phyloP scores from a whole-genome alignment of 1,140 invertebrate genomes.

The Sycobia sp. region DNA sequence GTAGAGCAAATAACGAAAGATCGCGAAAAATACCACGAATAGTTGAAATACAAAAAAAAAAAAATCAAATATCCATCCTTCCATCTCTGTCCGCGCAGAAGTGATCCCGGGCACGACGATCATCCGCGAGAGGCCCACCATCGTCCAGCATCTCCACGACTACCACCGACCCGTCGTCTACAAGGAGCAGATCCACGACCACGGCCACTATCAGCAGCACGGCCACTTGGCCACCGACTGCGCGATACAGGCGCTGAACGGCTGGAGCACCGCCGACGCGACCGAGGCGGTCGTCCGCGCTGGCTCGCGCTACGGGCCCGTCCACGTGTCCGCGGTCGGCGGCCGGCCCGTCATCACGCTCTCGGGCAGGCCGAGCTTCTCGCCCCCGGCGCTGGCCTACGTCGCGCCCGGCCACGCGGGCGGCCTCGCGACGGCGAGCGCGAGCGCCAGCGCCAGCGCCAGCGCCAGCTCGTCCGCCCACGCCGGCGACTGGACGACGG shows the following conservation, averaged over 20 bases:
- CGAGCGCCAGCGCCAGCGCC: not conserved
- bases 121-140: not conserved
- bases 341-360: conserved; percentile 29
- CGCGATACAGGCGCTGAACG: too few relatives aligned
- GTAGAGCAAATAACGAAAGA: too few relatives aligned
- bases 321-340: conserved; percentile 8
- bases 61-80: too few relatives aligned
- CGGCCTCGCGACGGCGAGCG: conserved; percentile 42
- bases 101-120: not conserved
- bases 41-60: too few relatives aligned
- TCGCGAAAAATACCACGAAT: too few relatives aligned
- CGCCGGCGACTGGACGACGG: conserved; percentile 50
- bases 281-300: conserved; percentile 1
- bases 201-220: too few relatives aligned
- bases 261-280: conserved; percentile 5
- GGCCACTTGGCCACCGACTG: not conserved
- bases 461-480: not conserved
- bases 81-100: not conserved
- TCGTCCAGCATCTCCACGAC: not conserved
- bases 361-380: conserved; percentile 4
- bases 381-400: conserved; percentile 43
- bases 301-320: conserved; percentile 23
- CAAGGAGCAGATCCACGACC: too few relatives aligned
- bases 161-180: too few relatives aligned
- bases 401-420: conserved; percentile 54